Conservation (phyloP, 2,113 vertebrate genomes). For the Abramis brama region DNA sequence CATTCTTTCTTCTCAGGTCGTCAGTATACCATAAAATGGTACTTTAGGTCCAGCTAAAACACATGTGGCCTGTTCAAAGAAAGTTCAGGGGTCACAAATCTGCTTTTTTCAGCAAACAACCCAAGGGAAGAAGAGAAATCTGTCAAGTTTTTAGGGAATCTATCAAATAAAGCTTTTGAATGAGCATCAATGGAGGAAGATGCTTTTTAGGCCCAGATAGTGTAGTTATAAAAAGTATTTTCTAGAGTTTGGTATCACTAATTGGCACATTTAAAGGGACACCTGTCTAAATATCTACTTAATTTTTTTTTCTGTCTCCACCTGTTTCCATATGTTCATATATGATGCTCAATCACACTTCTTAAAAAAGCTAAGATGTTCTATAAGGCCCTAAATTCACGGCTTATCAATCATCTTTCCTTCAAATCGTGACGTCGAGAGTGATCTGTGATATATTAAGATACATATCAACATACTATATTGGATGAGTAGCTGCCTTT, state of each 20-base stretch:
- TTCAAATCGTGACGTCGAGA: background rate
- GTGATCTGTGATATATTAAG: slow-evolving; percentile 59
- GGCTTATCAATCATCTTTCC: background rate
- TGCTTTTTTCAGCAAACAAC: background rate
- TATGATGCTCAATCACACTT: background rate
- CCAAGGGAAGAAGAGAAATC: background rate
- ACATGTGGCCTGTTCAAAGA: background rate
- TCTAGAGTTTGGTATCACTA: background rate
- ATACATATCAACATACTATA: slow-evolving; percentile 55
- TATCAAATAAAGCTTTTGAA: background rate
- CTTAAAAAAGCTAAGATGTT: slow-evolving; percentile 11
- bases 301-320: background rate
- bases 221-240: background rate
- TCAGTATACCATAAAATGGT: slow-evolving; percentile 33
- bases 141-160: background rate
- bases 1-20: slow-evolving; percentile 11
- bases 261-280: background rate
- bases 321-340: background rate
- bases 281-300: background rate
- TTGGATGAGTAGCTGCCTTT: slow-evolving; percentile 47
- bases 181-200: background rate
- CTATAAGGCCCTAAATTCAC: slow-evolving; percentile 36
- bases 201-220: background rate
- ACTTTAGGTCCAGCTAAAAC: background rate
- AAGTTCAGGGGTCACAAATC: background rate